phyloP scores from a whole-genome alignment of 2,888 invertebrate species.

The Folsomia manolachei region DNA sequence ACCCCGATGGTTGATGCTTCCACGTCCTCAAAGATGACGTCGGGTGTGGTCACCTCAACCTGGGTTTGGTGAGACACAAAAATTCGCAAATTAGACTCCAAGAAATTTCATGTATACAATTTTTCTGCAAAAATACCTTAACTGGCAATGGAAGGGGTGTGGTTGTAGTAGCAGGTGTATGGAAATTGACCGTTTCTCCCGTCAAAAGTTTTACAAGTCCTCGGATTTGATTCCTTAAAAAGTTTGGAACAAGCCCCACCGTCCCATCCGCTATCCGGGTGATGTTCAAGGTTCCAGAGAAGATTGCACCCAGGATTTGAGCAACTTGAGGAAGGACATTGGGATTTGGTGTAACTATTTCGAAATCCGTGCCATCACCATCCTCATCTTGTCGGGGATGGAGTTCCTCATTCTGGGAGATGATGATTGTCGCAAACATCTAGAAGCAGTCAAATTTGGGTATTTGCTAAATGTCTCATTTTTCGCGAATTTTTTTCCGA shows the following conservation, averaged over 20 bases:
- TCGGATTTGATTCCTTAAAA: slow-evolving; percentile 44
- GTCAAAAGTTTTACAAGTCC: slow-evolving; percentile 46
- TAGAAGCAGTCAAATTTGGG: slow-evolving; percentile 20
- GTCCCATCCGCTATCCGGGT: slow-evolving; percentile 46
- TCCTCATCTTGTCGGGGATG: slow-evolving; percentile 37
- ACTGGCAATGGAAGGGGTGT: not conserved
- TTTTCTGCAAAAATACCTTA: no score
- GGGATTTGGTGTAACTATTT: slow-evolving; percentile 39
- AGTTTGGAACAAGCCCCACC: slow-evolving; percentile 42
- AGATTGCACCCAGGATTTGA: slow-evolving; percentile 50
- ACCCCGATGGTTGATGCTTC: not conserved
- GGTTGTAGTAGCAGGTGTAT: not conserved
- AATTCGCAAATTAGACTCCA: no score
- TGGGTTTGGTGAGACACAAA: not conserved
- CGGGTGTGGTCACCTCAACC: no score
- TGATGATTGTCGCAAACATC: slow-evolving; percentile 43
- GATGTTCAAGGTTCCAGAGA: slow-evolving; percentile 48
- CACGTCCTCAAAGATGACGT: no score
- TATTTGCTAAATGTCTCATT: slow-evolving; percentile 9
- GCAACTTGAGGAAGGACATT: slow-evolving; percentile 49
- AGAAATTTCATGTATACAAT: no score
- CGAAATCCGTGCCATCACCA: slow-evolving; percentile 30
- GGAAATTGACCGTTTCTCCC: slow-evolving; percentile 25
- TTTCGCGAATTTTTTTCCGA: not conserved
- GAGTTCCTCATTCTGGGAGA: slow-evolving; percentile 26